phyloP scores from a whole-genome alignment of 1,140 invertebrate genomes.

The Heliconius nattereri region DNA sequence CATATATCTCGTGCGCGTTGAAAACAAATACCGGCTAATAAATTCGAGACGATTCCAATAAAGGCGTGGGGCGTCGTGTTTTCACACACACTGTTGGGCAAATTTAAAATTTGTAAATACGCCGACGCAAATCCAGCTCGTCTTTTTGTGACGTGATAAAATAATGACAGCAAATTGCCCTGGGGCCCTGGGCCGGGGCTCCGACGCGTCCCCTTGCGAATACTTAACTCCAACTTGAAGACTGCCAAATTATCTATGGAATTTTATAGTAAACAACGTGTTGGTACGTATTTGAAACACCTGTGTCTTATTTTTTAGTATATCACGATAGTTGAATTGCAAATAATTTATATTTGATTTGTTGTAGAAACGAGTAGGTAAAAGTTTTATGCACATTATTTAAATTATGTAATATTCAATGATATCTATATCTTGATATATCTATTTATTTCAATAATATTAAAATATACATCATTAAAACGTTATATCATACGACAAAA shows the following conservation, averaged over 20 bases:
- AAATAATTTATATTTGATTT: neutral
- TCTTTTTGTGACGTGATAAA: slow-evolving; percentile 74
- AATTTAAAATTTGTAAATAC: slow-evolving; percentile 74
- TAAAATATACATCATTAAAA: neutral
- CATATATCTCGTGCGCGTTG: slow-evolving; percentile 19
- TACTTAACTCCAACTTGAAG: slow-evolving; percentile 44
- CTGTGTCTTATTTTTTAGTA: slow-evolving; percentile 24
- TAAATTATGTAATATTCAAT: neutral
- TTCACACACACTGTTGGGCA: slow-evolving; percentile 58
- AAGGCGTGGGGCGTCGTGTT: slow-evolving; percentile 60
- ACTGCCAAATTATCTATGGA: slow-evolving; percentile 31
- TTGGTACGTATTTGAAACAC: slow-evolving; percentile 14
- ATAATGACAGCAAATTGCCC: slow-evolving; percentile 70
- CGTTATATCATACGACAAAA: slow-evolving; percentile 4
- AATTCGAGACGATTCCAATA: slow-evolving; percentile 58
- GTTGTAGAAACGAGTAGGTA: too few relatives aligned
- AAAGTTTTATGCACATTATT: neutral
- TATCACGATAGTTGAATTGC: neutral
- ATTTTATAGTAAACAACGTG: slow-evolving; percentile 24
- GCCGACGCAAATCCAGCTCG: slow-evolving; percentile 54
- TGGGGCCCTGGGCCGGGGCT: slow-evolving; percentile 29
- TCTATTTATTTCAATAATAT: neutral
- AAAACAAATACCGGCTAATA: slow-evolving; percentile 40
- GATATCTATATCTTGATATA: too few relatives aligned
- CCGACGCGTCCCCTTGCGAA: slow-evolving; percentile 41